phyloP scores from a whole-genome alignment of 2,797 vertebrate genomes.

The Aulostomus chinensis region DNA sequence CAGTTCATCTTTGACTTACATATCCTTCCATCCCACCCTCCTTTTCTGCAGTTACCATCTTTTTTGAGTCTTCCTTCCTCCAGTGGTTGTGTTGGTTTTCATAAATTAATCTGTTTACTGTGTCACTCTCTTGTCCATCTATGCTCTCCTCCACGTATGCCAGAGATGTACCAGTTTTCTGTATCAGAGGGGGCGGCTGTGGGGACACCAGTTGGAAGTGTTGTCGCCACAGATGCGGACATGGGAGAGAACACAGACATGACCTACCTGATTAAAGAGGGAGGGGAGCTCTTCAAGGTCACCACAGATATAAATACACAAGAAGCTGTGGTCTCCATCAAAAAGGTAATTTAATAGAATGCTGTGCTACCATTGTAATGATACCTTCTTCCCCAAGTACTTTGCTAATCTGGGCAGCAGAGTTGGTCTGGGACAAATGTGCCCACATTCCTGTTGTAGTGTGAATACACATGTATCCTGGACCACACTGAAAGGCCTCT shows the following conservation, averaged over 20 bases:
- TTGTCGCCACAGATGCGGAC: slow-evolving; percentile 93
- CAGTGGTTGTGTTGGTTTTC: background rate
- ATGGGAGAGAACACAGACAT: slow-evolving; percentile 98
- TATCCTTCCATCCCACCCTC: slow-evolving; percentile 3
- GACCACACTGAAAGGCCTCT: no score
- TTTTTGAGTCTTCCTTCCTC: background rate
- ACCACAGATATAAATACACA: slow-evolving; percentile 90
- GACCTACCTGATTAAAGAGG: slow-evolving; percentile 92
- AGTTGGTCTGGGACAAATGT: no score
- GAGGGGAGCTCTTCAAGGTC: slow-evolving; percentile 89
- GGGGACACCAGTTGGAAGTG: slow-evolving; percentile 88
- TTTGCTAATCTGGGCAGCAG: no score
- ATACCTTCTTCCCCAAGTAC: no score
- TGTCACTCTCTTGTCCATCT: slow-evolving; percentile 4
- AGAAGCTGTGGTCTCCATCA: slow-evolving; percentile 90
- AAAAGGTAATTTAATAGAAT: slow-evolving; percentile 80
- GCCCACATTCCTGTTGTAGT: no score
- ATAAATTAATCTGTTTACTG: slow-evolving; percentile 12
- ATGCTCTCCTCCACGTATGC: slow-evolving; percentile 1
- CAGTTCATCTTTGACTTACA: slow-evolving; percentile 17
- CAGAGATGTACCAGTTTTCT: slow-evolving; percentile 98
- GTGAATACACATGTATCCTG: no score
- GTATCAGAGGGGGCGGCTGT: slow-evolving; percentile 87
- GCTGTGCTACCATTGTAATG: background rate
- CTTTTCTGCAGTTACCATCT: background rate